Evolutionary conservation across 92 coral and sea anemone species (phyloP), one percentile per base, ranked within the genome.

Genomic region (Siderastrea radians): DNA sequence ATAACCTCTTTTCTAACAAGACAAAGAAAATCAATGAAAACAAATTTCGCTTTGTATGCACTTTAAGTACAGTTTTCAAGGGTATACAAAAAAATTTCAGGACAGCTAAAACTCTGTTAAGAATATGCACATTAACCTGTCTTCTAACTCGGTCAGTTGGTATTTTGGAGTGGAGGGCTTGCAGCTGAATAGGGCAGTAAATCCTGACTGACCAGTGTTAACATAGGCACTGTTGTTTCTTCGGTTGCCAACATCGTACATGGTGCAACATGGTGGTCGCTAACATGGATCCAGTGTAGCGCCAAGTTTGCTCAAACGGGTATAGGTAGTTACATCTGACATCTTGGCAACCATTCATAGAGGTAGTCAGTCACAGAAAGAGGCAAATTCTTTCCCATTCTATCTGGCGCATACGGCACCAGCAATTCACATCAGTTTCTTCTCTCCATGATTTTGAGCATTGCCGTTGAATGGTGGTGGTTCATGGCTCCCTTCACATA

Each of bases 311-410:
- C 48, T 44, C 51, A 59, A 85, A 74, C 48, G 17, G 2, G 51
- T 38, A 85, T 3, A 16, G 81, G 74, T 85, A 85, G 17, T 74
- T 65, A 13, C 10, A 13, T 3, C 13, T 19, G 3, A 75, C 79
- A 11, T 5, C 9, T 19, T 19, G 62, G 46, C 38, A 77, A 6
- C 90, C 84, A 86, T 0, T 13, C 19, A 9, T 85, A 85, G 0
- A 75, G 75, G 60, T 15, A 86, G 43, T 86, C 85, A n/a, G 49
- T 86, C 2, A 86, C 90, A 8, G 90, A 86, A 6, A 86, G 26
- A 3, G 26, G 43, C 59, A 48, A 3, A 14, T 65, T 67, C 3
- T n/a, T 19, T 1, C 46, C 6, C 58, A 74, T 49, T 55, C 82
- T 84, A 10, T 74, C 85, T 0, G 52, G 78, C 1, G 78, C 90